phyloP scores from a whole-genome alignment of 2,113 vertebrate genomes.

The Motacilla tschutschensis region DNA sequence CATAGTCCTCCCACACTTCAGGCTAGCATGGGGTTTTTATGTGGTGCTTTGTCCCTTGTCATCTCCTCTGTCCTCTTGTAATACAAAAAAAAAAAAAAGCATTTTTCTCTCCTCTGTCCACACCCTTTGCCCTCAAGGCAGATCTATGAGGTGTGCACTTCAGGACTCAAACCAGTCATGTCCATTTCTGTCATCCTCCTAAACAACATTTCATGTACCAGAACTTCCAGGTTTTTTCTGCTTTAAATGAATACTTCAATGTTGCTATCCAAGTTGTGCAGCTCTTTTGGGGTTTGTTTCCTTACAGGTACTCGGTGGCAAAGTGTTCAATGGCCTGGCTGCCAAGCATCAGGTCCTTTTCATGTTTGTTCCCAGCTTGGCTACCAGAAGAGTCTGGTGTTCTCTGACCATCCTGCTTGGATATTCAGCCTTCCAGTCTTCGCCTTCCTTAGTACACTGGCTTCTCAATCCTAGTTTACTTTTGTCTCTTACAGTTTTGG shows the following conservation, averaged over 20 bases:
- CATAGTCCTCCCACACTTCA: rapidly evolving
- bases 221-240: not conserved
- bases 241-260: not conserved
- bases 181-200: not conserved
- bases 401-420: not conserved
- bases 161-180: not conserved
- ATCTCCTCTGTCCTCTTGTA: not conserved
- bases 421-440: not conserved
- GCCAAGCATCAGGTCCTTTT: not conserved
- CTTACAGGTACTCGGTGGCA: not conserved
- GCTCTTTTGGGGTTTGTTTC: not conserved
- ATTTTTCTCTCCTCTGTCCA: not conserved
- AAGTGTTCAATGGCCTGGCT: not conserved
- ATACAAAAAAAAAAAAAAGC: not conserved
- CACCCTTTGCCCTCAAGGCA: not conserved
- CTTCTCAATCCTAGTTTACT: not conserved
- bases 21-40: not conserved
- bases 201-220: not conserved
- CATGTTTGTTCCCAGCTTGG: not conserved
- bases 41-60: not conserved
- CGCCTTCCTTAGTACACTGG: not conserved
- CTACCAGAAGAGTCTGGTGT: not conserved
- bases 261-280: not conserved
- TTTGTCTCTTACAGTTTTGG: not conserved
- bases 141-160: not conserved